These are phyloP conservation scores for Dicycla oo DNA, from an alignment of 2,888 invertebrate genomes.

Conservation along the genomic window DNA sequence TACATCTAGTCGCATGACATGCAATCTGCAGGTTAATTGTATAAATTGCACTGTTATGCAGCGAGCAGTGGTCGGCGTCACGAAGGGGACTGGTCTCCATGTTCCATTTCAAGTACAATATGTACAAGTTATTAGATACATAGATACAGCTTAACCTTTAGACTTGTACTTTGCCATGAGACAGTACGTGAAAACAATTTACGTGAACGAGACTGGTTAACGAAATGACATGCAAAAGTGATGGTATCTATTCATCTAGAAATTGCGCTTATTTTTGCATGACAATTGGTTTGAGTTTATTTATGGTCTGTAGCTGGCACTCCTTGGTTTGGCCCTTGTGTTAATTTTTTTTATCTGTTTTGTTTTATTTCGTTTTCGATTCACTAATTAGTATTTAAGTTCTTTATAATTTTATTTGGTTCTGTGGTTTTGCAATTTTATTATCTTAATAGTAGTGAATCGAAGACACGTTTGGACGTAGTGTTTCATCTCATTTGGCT, in stretches of 20 bases:
- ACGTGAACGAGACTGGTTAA: conserved; percentile 41
- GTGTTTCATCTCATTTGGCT: conserved; percentile 74
- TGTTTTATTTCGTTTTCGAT: conserved; percentile 70
- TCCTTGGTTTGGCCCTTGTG: conserved; percentile 89
- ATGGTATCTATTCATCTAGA: conserved; percentile 79
- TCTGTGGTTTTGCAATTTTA: conserved; percentile 27
- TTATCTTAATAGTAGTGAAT: conserved; percentile 65
- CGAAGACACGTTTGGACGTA: conserved; percentile 63
- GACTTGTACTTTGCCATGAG: conserved; percentile 9
- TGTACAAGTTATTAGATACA: conserved; percentile 8
- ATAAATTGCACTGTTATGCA: conserved; percentile 41
- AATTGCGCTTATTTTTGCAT: conserved; percentile 87
- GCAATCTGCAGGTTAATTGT: conserved; percentile 43
- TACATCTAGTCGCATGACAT: conserved; percentile 7
- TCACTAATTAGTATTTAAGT: conserved; percentile 62
- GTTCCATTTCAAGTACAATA: conserved; percentile 39
- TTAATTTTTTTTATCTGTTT: conserved; percentile 73
- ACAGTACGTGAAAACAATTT: conserved; percentile 22
- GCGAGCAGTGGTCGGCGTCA: conserved; percentile 22
- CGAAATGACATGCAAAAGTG: conserved; percentile 75
- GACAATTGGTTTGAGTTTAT: conserved; percentile 79
- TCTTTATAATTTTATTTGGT: conserved; percentile 40
- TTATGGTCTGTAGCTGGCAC: conserved; percentile 89
- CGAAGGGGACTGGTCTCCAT: conserved; percentile 20
- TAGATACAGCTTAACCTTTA: conserved; percentile 23